Percentiles rank a stretch among this genome's conserved stretches.
phyloP scores from a whole-genome alignment of 2,113 vertebrate genomes.

The Galbula dea region DNA sequence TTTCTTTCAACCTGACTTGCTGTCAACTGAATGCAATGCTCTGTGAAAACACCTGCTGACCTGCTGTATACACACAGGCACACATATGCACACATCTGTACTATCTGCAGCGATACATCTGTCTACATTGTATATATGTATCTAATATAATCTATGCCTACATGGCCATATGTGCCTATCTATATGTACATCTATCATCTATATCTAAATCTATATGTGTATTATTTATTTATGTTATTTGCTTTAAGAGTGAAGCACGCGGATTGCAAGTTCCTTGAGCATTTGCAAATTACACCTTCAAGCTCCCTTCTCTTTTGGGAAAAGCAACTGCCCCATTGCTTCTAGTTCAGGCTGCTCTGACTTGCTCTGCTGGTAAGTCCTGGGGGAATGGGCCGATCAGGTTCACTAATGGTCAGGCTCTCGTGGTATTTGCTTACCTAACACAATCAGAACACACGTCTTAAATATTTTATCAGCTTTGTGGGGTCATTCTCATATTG shows the following conservation, averaged over 20 bases:
- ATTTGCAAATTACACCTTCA: background rate
- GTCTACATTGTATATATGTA: background rate
- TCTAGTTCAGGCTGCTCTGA: background rate
- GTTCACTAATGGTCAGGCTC: constrained; percentile 58
- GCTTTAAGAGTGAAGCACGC: background rate
- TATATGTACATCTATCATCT: background rate
- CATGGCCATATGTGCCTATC: background rate
- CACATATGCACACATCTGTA: background rate
- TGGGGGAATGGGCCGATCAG: constrained; percentile 45
- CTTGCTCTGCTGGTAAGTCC: background rate
- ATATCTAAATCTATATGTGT: background rate
- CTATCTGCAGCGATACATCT: background rate
- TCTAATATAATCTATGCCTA: background rate
- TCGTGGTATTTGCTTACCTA: constrained; percentile 69
- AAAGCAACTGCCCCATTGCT: background rate
- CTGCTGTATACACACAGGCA: background rate
- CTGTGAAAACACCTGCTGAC: constrained; percentile 55
- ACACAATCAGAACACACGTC: constrained; percentile 56
- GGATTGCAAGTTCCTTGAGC: background rate
- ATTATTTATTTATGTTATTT: background rate
- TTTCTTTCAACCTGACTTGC: constrained; percentile 35
- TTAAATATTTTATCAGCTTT: constrained; percentile 75
- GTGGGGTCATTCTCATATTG: constrained; percentile 49
- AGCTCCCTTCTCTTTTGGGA: background rate
- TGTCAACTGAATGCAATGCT: constrained; percentile 36